A percentile compares a stretch with the other conserved stretches of the same genome.
phyloP scores from a whole-genome alignment of 1,140 invertebrate species.

The Notospermus geniculatus region DNA sequence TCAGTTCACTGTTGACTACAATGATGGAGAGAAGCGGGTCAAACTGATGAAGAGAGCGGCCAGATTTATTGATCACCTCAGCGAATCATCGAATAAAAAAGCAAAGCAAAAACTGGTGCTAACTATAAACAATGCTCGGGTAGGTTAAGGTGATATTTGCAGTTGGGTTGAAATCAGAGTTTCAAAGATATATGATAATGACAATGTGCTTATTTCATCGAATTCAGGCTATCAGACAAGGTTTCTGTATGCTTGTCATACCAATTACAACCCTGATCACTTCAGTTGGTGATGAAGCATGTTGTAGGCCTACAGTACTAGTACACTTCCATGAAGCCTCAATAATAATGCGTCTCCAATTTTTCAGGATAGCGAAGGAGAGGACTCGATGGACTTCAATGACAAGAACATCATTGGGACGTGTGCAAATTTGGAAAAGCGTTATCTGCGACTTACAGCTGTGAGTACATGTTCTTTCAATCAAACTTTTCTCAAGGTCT shows the following conservation, averaged over 20 bases:
- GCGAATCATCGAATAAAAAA: slow-evolving; percentile 24
- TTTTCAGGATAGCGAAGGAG: slow-evolving; percentile 29
- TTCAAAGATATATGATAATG: too few species aligned
- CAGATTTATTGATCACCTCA: slow-evolving; percentile 65
- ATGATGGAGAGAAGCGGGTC: slow-evolving; percentile 47
- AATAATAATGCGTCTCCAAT: too few species aligned
- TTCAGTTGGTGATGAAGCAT: neutral
- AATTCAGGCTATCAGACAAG: too few species aligned
- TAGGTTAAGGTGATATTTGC: slow-evolving; percentile 16
- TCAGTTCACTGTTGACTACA: slow-evolving; percentile 27
- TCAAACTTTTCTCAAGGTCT: too few species aligned
- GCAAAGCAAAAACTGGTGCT: slow-evolving; percentile 22
- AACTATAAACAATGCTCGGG: slow-evolving; percentile 17
- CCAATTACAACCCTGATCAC: slow-evolving; percentile 6
- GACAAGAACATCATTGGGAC: slow-evolving; percentile 82
- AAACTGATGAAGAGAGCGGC: slow-evolving; percentile 68
- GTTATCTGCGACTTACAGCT: slow-evolving; percentile 87
- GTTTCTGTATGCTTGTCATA: neutral
- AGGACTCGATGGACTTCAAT: slow-evolving; percentile 35
- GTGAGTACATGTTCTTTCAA: slow-evolving; percentile 55
- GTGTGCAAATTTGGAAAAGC: slow-evolving; percentile 89
- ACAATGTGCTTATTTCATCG: too few species aligned
- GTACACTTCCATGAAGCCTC: too few species aligned
- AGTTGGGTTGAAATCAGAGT: too few species aligned
- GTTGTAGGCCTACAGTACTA: slow-evolving; percentile 9